Evolutionary conservation across 2,113 vertebrate genomes (phyloP).

Genomic region (Cyprinodon variegatus): DNA sequence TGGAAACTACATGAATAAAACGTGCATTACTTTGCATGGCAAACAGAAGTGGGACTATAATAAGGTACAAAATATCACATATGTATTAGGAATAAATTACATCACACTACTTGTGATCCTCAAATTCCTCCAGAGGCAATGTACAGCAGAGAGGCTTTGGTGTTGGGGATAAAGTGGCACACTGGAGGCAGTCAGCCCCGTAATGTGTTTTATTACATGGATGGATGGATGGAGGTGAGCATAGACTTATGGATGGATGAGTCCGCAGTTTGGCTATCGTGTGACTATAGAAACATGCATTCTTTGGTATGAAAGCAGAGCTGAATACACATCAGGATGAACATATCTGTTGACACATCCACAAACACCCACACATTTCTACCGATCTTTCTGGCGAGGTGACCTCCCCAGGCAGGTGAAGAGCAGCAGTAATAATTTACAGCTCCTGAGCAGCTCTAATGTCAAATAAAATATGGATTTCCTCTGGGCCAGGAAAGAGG

Average conservation of each 20-base stretch:
- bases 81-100: background rate
- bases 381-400: conserved; percentile 30
- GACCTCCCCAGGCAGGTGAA: conserved; percentile 67
- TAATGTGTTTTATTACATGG: conserved; percentile 73
- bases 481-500: conserved; percentile 43
- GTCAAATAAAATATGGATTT: conserved; percentile 76
- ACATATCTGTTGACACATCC: conserved; percentile 20
- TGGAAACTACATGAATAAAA: background rate
- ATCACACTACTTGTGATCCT: conserved; percentile 2
- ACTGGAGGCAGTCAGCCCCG: conserved; percentile 69
- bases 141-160: conserved; percentile 39
- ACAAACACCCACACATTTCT: conserved; percentile 23
- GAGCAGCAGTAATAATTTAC: conserved; percentile 73
- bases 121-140: conserved; percentile 16
- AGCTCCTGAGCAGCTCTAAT: conserved; percentile 63
- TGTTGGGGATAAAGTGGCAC: conserved; percentile 57
- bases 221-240: conserved; percentile 56
- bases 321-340: conserved; percentile 27
- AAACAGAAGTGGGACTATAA: background rate
- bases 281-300: conserved; percentile 40
- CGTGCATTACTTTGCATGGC: background rate
- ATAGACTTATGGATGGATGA: conserved; percentile 64
- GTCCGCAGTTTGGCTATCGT: conserved; percentile 47
- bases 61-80: background rate
- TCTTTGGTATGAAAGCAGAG: conserved; percentile 5